phyloP scores from a whole-genome alignment of 2,113 vertebrate species.

The Murina feae region DNA sequence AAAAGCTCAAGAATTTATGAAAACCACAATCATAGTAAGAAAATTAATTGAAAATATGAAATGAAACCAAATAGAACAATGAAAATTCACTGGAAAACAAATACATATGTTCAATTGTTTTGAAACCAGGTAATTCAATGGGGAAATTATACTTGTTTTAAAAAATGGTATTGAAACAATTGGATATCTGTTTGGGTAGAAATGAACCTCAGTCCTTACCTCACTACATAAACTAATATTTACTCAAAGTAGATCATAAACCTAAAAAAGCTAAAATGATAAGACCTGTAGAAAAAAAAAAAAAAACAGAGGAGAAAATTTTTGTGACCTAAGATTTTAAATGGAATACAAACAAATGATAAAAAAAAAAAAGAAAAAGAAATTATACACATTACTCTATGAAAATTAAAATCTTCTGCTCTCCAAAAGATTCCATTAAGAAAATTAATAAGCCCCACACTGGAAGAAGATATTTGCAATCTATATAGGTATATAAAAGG shows the following conservation, averaged over 20 bases:
- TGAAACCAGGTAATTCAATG: background rate
- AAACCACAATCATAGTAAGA: background rate
- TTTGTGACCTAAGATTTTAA: background rate
- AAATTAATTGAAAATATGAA: background rate
- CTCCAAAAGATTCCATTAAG: background rate
- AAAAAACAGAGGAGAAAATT: background rate
- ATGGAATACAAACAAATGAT: background rate
- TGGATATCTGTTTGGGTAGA: background rate
- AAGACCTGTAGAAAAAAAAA: background rate
- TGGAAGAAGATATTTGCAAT: background rate
- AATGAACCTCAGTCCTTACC: background rate
- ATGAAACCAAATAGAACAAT: background rate
- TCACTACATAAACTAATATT: background rate
- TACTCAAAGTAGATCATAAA: background rate
- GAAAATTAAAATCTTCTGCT: background rate
- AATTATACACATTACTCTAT: background rate
- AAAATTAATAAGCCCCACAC: background rate
- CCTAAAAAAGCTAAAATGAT: background rate
- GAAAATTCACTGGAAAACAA: background rate
- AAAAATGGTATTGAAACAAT: background rate
- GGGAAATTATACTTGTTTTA: background rate
- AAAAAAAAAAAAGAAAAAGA: background rate
- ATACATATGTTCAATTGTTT: background rate
- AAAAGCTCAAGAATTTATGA: background rate
- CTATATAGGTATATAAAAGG: too few relatives aligned